Conservation (phyloP, 2,888 invertebrate genomes). For the Agrotis clavis region DNA sequence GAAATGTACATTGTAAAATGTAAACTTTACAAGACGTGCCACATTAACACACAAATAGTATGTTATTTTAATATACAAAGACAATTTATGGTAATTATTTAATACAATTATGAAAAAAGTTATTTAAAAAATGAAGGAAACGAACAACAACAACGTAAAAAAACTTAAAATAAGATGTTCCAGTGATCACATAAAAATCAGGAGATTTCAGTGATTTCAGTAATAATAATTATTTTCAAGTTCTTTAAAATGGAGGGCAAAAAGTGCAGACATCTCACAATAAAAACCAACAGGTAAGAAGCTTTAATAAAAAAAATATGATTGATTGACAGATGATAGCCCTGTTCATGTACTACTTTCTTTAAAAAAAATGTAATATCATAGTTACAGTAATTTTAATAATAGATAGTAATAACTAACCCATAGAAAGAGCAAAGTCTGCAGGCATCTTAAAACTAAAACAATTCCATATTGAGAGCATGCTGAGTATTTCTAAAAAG, state of each 20-base stretch:
- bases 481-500: neutral
- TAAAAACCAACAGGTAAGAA: too few relatives aligned
- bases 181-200: neutral
- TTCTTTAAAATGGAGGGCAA: too few relatives aligned
- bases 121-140: neutral
- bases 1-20: neutral
- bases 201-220: neutral
- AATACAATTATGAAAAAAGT: neutral
- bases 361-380: neutral
- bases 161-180: neutral
- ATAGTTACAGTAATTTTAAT: neutral
- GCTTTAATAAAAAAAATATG: too few relatives aligned
- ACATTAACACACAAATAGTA: neutral
- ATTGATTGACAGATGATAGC: neutral
- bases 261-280: too few relatives aligned
- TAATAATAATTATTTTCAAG: too few relatives aligned
- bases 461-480: neutral
- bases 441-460: neutral
- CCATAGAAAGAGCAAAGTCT: neutral
- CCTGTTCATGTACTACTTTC: neutral
- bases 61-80: neutral
- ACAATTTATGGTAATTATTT: neutral
- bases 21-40: neutral
- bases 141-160: neutral
- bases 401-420: too few relatives aligned